Evolutionary conservation across 2,113 vertebrate genomes (phyloP).

Genomic region (Microtus richardsoni): DNA sequence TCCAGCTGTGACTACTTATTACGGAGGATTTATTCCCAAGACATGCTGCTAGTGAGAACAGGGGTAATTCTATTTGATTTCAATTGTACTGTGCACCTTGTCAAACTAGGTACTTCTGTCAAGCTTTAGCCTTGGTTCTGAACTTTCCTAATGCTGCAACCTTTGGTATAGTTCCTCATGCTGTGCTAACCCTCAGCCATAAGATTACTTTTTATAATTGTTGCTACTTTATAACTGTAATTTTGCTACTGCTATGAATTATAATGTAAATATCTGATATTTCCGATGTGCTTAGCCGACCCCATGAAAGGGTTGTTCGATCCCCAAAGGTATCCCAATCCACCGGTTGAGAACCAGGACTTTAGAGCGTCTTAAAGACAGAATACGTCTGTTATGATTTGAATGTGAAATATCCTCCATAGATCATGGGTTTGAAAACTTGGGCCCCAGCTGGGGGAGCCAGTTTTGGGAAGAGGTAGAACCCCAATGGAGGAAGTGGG

Average conservation of each 20-base stretch:
- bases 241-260: neutral
- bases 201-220: neutral
- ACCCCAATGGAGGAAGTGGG: neutral
- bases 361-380: constrained; percentile 14
- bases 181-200: neutral
- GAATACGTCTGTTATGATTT: constrained; percentile 8
- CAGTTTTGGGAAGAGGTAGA: neutral
- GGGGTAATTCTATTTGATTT: constrained; percentile 12
- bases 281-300: neutral
- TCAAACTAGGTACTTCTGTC: neutral
- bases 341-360: neutral
- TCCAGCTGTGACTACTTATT: neutral
- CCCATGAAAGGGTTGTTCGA: neutral
- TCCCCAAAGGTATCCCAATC: neutral
- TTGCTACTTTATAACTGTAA: neutral
- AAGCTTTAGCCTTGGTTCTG: neutral
- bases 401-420: neutral
- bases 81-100: neutral
- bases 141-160: no score
- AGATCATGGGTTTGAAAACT: neutral
- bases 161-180: neutral
- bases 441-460: neutral
- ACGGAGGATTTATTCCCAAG: neutral
- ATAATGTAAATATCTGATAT: neutral
- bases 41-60: neutral